Percentiles rank a stretch among this genome's conserved stretches.
Conservation (phyloP, 2,113 vertebrate species). For the Hystrix cristata region DNA sequence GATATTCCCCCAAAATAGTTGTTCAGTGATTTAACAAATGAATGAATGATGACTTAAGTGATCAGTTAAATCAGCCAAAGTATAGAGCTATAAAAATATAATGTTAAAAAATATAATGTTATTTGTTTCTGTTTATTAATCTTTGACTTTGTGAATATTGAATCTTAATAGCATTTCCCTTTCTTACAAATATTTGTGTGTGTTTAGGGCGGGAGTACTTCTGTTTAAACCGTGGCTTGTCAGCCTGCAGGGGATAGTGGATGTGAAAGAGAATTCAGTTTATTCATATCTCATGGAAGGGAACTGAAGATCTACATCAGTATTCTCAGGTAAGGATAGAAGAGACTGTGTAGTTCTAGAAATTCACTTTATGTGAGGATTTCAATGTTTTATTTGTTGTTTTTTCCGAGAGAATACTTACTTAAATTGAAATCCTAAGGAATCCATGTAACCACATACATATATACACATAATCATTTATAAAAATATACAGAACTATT, state of each 20-base stretch:
- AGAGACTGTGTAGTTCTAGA: not conserved
- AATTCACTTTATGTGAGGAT: not conserved
- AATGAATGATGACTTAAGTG: not conserved
- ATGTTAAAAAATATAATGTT: not conserved
- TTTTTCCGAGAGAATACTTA: not conserved
- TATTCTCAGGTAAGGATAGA: not conserved
- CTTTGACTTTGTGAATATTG: not conserved
- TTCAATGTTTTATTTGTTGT: not conserved
- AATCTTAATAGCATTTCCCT: not conserved
- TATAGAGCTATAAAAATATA: not conserved
- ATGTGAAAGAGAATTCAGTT: not conserved
- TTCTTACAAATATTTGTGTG: not conserved
- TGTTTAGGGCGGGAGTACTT: not conserved
- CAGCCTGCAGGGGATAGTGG: not conserved
- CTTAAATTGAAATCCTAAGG: not conserved
- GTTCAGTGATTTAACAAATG: not conserved
- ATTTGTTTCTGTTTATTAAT: constrained; percentile 18
- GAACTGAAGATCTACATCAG: not conserved
- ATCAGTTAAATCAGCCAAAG: not conserved
- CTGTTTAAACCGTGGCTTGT: not conserved
- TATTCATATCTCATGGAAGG: not conserved
- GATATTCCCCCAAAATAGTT: not conserved
- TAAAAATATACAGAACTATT: not conserved
- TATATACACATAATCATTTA: not conserved
- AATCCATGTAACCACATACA: not conserved